These are phyloP conservation scores for Amphimallon solstitiale DNA, from an alignment of 2,888 invertebrate genomes.

Conservation along the genomic window DNA sequence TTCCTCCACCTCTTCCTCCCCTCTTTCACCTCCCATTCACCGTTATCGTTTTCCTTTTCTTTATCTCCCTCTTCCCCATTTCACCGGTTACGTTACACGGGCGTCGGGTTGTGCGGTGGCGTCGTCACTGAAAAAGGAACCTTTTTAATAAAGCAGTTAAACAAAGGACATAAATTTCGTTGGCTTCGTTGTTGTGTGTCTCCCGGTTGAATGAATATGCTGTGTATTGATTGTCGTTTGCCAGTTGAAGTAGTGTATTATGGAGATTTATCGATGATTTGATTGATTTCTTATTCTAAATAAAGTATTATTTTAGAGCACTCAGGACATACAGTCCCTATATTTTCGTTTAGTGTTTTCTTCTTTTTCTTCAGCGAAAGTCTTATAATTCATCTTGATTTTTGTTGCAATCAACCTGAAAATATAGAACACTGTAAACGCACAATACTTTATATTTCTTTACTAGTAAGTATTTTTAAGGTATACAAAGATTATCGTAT, in stretches of 20 bases:
- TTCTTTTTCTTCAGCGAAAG: no score
- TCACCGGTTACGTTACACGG: constrained; percentile 30
- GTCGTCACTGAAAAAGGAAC: constrained; percentile 25
- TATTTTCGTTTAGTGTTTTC: no score
- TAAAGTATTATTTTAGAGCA: no score
- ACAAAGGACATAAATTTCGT: constrained; percentile 36
- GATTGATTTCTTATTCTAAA: constrained; percentile 15
- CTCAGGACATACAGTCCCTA: no score
- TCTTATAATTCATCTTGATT: no score
- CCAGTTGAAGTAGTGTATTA: constrained; percentile 19
- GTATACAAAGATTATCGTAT: no score
- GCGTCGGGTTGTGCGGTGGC: constrained; percentile 3
- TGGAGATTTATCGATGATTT: constrained; percentile 20
- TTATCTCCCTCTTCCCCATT: constrained; percentile 23
- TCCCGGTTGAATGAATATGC: constrained; percentile 7
- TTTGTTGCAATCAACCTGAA: no score
- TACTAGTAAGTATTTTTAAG: no score
- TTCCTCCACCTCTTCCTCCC: constrained; percentile 18
- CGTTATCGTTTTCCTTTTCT: constrained; percentile 32
- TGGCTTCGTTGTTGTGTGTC: constrained; percentile 26
- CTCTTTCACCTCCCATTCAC: constrained; percentile 34
- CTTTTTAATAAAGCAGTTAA: constrained; percentile 38
- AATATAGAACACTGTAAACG: no score
- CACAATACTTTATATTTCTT: no score
- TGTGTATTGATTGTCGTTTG: constrained; percentile 25